phyloP scores from a whole-genome alignment of 1,140 invertebrate species.

The Mycetomoellerius zeteki region DNA sequence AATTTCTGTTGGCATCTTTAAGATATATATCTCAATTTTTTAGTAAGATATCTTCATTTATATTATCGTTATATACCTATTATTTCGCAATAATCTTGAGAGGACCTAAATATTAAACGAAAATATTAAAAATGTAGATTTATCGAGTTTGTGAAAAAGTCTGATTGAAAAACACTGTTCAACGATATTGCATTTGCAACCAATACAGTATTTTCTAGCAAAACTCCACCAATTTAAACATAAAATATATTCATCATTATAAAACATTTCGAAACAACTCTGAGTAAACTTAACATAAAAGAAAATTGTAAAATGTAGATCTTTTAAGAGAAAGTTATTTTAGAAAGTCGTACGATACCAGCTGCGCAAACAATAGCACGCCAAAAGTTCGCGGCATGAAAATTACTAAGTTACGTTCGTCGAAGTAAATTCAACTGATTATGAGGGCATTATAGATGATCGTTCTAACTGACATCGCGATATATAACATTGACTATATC shows the following conservation, averaged over 20 bases:
- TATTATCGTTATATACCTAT: not conserved
- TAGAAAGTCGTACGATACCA: conserved; percentile 40
- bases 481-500: conserved; percentile 52
- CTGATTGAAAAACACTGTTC: conserved; percentile 51
- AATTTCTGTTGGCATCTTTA: not conserved
- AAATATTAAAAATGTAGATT: not conserved
- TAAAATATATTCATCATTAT: conserved; percentile 42
- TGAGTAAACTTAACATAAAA: conserved; percentile 51
- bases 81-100: not conserved
- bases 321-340: conserved; percentile 44
- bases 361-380: conserved; percentile 57
- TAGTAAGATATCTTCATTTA: too few species aligned
- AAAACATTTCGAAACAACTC: conserved; percentile 26
- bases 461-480: conserved; percentile 48
- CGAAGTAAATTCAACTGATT: conserved; percentile 62
- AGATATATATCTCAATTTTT: not conserved
- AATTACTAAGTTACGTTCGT: conserved; percentile 52
- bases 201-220: not conserved
- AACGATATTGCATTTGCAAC: conserved; percentile 31
- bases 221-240: conserved; percentile 36
- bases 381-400: conserved; percentile 46
- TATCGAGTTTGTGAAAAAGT: conserved; percentile 7
- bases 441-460: conserved; percentile 54
- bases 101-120: not conserved
- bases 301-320: conserved; percentile 58